Base-by-base conservation (phyloP, 2,888 invertebrate genomes). In the Chloromyia formosa region DNA sequence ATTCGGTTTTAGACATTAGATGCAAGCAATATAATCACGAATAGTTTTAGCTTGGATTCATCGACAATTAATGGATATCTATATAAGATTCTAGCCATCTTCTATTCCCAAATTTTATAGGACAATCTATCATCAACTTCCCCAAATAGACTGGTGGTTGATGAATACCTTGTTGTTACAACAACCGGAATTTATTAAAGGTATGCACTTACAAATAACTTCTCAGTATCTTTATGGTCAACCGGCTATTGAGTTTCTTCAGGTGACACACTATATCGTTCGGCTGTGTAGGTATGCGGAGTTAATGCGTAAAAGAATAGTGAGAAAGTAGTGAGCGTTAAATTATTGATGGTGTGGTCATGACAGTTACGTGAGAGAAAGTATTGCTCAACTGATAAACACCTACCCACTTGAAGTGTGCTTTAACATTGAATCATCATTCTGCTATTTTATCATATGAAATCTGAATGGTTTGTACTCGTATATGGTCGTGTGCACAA, bases 341-440 rank as follows among this genome's bases (percentile, higher is more conserved):
- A 53, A 18, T 64, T 58, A 56, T 56, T 54, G 40, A 45, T 16
- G 23, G 42, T 71, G 71, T 40, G 73, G 45, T 73, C 72, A 74
- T 76, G 76, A 74, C 71, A 61, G 76, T 76, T 76, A 74, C 73
- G 74, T 74, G 76, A 76, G 76, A 68, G 76, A 76, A 76, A 76
- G 76, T 76, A 74, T 76, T 76, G 76, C 73, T 68, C 68, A 74
- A 49, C 49, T 49, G 14, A n/a, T 49, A 49, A 49, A n/a, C 16
- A n/a, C 16, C 49, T 12, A n/a, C 49, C 2, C 27, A 35, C 27
- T 35, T 2, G 27, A 35, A 35, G 27, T 35, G 27, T 35, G 27
- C 27, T 35, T 4, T 35, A 35, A 35, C 16, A n/a, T 49, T 49
- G 49, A 49, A n/a, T 49, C 49, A 49, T 49, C 16, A n/a, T 3